phyloP scores from a whole-genome alignment of 2,888 invertebrate genomes.

The Machimus rusticus region DNA sequence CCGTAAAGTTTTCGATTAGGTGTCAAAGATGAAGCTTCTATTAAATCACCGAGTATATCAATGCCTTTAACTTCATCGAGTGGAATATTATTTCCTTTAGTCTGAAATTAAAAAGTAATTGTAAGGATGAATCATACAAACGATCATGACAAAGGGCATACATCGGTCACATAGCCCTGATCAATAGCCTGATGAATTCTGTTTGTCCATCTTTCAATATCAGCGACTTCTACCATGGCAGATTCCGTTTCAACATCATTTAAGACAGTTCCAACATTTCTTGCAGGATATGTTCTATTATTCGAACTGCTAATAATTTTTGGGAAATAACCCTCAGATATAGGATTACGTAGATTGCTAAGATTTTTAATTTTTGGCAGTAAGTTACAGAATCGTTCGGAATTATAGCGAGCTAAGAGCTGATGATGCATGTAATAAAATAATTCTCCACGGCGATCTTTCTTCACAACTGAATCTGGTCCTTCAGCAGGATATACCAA shows the following conservation, averaged over 20 bases:
- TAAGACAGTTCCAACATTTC: conserved; percentile 69
- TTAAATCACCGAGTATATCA: conserved; percentile 79
- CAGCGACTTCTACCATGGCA: conserved; percentile 66
- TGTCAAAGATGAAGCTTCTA: conserved; percentile 76
- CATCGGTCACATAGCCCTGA: conserved; percentile 70
- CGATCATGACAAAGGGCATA: conserved; percentile 58
- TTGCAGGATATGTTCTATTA: conserved; percentile 77
- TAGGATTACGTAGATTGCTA: conserved; percentile 73
- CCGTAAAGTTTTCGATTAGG: conserved; percentile 76
- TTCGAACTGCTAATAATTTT: conserved; percentile 75
- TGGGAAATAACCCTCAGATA: conserved; percentile 82
- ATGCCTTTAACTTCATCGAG: conserved; percentile 69
- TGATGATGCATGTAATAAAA: conserved; percentile 80
- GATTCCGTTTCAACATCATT: conserved; percentile 72
- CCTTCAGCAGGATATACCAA: conserved; percentile 81
- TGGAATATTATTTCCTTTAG: conserved; percentile 47
- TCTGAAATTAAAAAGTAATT: background rate
- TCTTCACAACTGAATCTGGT: conserved; percentile 70
- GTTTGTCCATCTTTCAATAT: conserved; percentile 78
- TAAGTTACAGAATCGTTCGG: conserved; percentile 77
- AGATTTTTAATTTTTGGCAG: conserved; percentile 71
- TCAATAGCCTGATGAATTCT: conserved; percentile 79
- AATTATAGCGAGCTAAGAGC: conserved; percentile 71
- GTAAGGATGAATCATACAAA: background rate
- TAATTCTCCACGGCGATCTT: conserved; percentile 76